Evolutionary conservation across 37 sponge, comb jelly and placozoan species (phyloP).

Genomic region (Spongia lamella): DNA sequence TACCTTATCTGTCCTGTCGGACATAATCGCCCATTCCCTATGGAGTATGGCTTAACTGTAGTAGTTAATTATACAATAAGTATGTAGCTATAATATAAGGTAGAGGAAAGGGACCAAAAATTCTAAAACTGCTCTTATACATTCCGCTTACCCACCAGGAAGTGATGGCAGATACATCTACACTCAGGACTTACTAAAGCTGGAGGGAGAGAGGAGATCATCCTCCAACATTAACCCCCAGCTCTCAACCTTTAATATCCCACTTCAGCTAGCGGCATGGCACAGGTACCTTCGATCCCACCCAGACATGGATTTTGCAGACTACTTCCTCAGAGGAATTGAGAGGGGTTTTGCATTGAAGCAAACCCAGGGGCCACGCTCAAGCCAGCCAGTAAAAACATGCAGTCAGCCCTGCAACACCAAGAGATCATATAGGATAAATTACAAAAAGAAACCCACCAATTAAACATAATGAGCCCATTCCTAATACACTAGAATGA

Average conservation of each 20-base stretch:
- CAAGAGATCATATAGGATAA: constrained; percentile 2
- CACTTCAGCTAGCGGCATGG: constrained; percentile 11
- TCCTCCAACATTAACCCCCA: background rate
- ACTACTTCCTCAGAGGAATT: background rate
- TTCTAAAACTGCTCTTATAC: too few relatives aligned
- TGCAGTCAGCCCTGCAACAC: background rate
- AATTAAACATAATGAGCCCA: constrained; percentile 18
- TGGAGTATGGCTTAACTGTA: too few relatives aligned
- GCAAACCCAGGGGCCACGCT: background rate
- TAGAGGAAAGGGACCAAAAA: too few relatives aligned
- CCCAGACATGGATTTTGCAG: constrained; percentile 14
- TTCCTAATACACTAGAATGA: too few relatives aligned
- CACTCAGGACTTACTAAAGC: constrained; percentile 15
- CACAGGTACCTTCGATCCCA: background rate
- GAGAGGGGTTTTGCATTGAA: constrained; percentile 29
- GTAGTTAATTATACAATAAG: too few relatives aligned
- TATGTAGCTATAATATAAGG: too few relatives aligned
- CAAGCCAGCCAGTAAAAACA: constrained; percentile 9
- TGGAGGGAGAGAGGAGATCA: constrained; percentile 11
- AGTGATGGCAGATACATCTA: constrained; percentile 2
- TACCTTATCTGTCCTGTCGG: too few relatives aligned
- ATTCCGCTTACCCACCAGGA: too few relatives aligned
- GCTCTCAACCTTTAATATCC: background rate
- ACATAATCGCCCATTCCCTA: too few relatives aligned
- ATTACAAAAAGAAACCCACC: background rate